These are phyloP conservation scores for Pelusios castaneus DNA, from an alignment of 2,113 vertebrate species.

Conservation along the genomic window DNA sequence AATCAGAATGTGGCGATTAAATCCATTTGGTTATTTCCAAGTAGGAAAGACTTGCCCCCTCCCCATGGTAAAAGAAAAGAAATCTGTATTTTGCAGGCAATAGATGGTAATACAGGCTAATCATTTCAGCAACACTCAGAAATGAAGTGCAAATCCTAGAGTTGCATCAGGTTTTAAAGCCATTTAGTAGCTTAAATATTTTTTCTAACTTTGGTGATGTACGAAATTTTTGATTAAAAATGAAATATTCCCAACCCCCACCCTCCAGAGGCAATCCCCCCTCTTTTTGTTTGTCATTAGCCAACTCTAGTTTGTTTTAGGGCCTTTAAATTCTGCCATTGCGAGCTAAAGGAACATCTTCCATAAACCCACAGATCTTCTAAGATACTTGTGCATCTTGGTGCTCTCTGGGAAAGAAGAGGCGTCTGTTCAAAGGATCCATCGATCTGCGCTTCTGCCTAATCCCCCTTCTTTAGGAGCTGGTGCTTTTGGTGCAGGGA, in stretches of 20 bases:
- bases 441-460: not conserved
- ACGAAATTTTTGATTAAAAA: not conserved
- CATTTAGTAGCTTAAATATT: not conserved
- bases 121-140: not conserved
- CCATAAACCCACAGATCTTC: not conserved
- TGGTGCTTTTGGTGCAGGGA: not conserved
- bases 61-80: not conserved
- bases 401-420: not conserved
- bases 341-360: not conserved
- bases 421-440: not conserved
- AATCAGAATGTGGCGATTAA: not conserved
- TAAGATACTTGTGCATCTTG: not conserved
- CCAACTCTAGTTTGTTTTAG: conserved; percentile 2
- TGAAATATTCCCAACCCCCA: not conserved
- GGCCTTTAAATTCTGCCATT: not conserved
- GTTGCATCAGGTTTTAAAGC: not conserved
- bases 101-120: not conserved
- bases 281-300: not conserved
- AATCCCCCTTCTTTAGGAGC: not conserved
- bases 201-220: not conserved
- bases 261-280: not conserved
- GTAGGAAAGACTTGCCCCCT: not conserved
- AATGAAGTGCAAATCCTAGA: not conserved
- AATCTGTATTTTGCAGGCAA: not conserved
- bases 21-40: not conserved